These are phyloP conservation scores for Salvelinus namaycush DNA, from an alignment of 2,113 vertebrate species.

Conservation along the genomic window DNA sequence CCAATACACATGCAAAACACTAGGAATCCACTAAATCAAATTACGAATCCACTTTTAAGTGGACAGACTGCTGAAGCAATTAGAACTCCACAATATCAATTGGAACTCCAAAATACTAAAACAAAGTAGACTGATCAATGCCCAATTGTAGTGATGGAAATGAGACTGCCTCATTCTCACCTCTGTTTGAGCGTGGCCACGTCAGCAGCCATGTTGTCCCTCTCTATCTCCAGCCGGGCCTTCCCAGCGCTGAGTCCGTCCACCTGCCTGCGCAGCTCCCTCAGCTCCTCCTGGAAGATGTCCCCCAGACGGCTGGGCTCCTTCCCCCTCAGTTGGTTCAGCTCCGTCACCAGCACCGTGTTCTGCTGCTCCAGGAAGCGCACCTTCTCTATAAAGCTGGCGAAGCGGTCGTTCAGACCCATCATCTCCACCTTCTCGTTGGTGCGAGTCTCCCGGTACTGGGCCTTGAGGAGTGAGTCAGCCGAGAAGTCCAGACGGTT, in stretches of 20 bases:
- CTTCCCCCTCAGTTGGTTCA: constrained; percentile 81
- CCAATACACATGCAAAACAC: not conserved
- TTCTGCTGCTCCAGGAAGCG: constrained; percentile 92
- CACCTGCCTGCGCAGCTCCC: constrained; percentile 78
- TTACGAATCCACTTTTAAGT: too few relatives aligned
- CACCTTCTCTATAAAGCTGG: constrained; percentile 93
- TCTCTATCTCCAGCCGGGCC: constrained; percentile 82
- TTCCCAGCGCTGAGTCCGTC: constrained; percentile 78
- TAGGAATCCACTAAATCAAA: too few relatives aligned
- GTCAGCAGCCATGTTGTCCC: constrained; percentile 83
- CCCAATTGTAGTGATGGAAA: too few relatives aligned
- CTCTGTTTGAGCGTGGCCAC: constrained; percentile 81
- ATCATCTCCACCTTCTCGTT: constrained; percentile 94
- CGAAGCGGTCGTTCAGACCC: constrained; percentile 94
- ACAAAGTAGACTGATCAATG: too few relatives aligned
- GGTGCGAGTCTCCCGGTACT: constrained; percentile 85
- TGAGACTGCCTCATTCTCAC: constrained; percentile 62
- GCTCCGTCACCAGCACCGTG: constrained; percentile 82
- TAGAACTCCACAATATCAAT: too few relatives aligned
- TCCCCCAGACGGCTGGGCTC: constrained; percentile 83
- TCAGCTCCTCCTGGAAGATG: constrained; percentile 87
- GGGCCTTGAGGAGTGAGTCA: constrained; percentile 81
- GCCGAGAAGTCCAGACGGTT: constrained; percentile 83
- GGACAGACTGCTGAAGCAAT: too few relatives aligned
- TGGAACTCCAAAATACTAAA: too few relatives aligned